Evolutionary conservation across 2,888 invertebrate species (phyloP), one percentile per base, ranked within the genome.

Genomic region (Lypha dubia): DNA sequence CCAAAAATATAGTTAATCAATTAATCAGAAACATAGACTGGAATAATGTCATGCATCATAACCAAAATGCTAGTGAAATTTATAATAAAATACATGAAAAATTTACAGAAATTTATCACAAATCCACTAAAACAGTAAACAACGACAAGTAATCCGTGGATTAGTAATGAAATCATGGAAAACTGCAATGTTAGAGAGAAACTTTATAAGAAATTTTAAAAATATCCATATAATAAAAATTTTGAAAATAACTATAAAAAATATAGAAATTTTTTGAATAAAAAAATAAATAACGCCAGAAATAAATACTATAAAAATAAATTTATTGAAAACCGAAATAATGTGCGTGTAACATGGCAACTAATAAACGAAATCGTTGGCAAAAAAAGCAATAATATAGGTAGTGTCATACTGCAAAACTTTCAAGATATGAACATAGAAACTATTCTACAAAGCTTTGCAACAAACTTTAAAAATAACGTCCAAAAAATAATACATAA

Each of bases 261-360:
- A 38, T 68, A 32, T 22, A 38, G 51, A 68, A 68, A 53, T 6
- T 20, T 9, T 24, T 3, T 56, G 2, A 56, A 56, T 11, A 46
- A 73, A 35, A 58, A 46, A 46, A 32, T 22, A 15, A 35, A 22
- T 17, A 9, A n/a, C 7, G 44, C 13, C n/a, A 68, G 53, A 68
- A 38, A 68, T 22, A 53, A 53, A 5, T 53, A 68, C 11, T 71
- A 44, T 28, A 58, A 53, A 71, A 44, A 4, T 1, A 71, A 60
- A 20, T 58, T 60, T 20, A 44, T 44, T 44, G 20, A 58, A 71
- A 60, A 46, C 17, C 17, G 9, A 32, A 44, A 58, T 5, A 32
- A 71, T 9, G 32, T 49, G 2, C 28, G 46, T 11, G 32, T 0
- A 6, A 65, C 65, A 2, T 65, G 49, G 65, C 28, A 65, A n/a